Evolutionary conservation across 2,113 vertebrate species (phyloP), one percentile per base, ranked within the genome.

Genomic region (Rhizomys pruinosus): DNA sequence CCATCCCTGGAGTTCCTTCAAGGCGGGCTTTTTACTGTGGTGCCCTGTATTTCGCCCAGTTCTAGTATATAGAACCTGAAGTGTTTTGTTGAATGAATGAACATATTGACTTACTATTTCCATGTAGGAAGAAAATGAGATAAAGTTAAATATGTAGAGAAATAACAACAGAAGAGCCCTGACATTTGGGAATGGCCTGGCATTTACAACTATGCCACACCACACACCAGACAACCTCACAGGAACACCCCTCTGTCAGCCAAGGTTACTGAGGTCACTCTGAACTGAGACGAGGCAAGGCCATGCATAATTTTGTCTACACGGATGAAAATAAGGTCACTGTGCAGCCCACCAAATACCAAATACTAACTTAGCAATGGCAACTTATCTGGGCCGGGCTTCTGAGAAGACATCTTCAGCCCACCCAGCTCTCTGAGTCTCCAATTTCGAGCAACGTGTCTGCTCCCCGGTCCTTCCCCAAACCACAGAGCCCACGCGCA

Each of bases 271-370:
- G 77, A 55, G 73, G 76, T 44, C 9, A 8, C 9, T n/a, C 37
- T 8, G 61, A 88, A 66, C 72, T 22, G 39, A 93, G 72, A 88
- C 81, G 84, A 64, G 57, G 55, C 77, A 88, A 95, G 82, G 27
- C 6, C 69, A 82, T 81, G 73, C 63, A 44, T 82, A 42, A 61
- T 88, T 88, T 47, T 86, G 78, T 96, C 91, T 92, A 79, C 71
- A 69, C 42, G 82, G 47, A 73, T 27, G 47, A 63, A 95, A 93
- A 42, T 72, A 80, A 95, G 73, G 89, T 85, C 82, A 80, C 42
- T 16, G 37, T 82, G 32, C 44, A 47, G 82, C 57, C 44, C 55
- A 57, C 22, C 10, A 72, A 78, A 85, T 2, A 47, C 16, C 37
- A 61, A 73, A 39, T 73, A 55, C 16, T 20, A 13, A 5, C 37